A percentile compares a stretch with the other conserved stretches of the same genome.
These are phyloP conservation scores for Chaetodon auriga DNA, from an alignment of 2,113 vertebrate genomes.

Conservation along the genomic window DNA sequence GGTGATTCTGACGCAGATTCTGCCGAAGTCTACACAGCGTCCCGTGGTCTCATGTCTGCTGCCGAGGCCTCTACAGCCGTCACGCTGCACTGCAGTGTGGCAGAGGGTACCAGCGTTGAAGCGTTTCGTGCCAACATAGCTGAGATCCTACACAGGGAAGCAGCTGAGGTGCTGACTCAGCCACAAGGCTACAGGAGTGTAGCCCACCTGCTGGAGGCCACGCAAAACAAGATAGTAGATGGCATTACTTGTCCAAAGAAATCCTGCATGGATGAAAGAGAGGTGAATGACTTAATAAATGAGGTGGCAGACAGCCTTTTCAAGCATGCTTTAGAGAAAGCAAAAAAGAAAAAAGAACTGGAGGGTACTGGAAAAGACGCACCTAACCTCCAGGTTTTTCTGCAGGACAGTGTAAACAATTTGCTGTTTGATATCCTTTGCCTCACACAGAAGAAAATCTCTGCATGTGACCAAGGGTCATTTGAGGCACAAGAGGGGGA, in stretches of 20 bases:
- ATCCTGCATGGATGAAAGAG: slow-evolving; percentile 79
- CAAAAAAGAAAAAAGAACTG: slow-evolving; percentile 84
- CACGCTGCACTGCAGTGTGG: slow-evolving; percentile 84
- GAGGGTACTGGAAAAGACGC: slow-evolving; percentile 74
- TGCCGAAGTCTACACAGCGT: slow-evolving; percentile 79
- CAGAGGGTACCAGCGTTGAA: slow-evolving; percentile 85
- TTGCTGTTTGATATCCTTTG: slow-evolving; percentile 91
- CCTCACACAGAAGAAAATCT: slow-evolving; percentile 91
- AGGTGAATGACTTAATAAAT: slow-evolving; percentile 88
- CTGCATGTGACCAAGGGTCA: slow-evolving; percentile 73
- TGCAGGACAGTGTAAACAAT: slow-evolving; percentile 88
- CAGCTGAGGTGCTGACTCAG: slow-evolving; percentile 86
- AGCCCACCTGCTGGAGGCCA: slow-evolving; percentile 88
- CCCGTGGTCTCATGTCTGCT: slow-evolving; percentile 84
- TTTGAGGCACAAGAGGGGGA: slow-evolving; percentile 60
- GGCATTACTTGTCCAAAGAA: slow-evolving; percentile 85
- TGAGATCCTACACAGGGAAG: slow-evolving; percentile 89
- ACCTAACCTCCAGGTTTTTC: slow-evolving; percentile 78
- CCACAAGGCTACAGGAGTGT: slow-evolving; percentile 86
- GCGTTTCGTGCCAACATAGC: slow-evolving; percentile 89
- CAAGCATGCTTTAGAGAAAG: slow-evolving; percentile 90
- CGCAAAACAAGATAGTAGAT: slow-evolving; percentile 88
- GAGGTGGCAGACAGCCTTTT: slow-evolving; percentile 91
- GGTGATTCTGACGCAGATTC: slow-evolving; percentile 58
- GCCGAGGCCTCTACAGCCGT: slow-evolving; percentile 86